These are phyloP conservation scores for Sisyra terminalis DNA, from an alignment of 2,888 invertebrate species.

Conservation along the genomic window DNA sequence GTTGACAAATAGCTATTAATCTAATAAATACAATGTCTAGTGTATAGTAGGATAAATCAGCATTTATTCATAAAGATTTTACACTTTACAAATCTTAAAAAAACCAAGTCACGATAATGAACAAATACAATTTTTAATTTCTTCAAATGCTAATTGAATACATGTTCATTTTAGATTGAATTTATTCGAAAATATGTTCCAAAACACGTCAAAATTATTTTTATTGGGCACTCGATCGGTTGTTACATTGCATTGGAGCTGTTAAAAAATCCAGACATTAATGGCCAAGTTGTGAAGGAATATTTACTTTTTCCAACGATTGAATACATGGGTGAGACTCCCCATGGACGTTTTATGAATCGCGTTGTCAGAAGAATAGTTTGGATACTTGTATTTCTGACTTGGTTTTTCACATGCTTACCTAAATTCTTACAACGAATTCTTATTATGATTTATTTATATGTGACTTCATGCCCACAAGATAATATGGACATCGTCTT, in stretches of 20 bases:
- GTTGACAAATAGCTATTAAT: no score
- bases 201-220: slow-evolving; percentile 50
- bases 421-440: slow-evolving; percentile 33
- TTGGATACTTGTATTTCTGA: slow-evolving; percentile 28
- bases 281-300: slow-evolving; percentile 37
- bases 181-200: slow-evolving; percentile 63
- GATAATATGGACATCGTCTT: slow-evolving; percentile 32
- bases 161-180: slow-evolving; percentile 32
- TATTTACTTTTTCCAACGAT: slow-evolving; percentile 78
- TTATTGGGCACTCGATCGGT: slow-evolving; percentile 87
- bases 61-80: no score
- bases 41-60: no score
- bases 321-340: slow-evolving; percentile 61
- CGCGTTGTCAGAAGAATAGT: slow-evolving; percentile 37
- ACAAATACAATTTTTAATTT: no score
- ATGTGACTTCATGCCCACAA: slow-evolving; percentile 31
- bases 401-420: slow-evolving; percentile 33
- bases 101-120: no score
- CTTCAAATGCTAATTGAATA: no score
- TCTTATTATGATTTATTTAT: slow-evolving; percentile 38
- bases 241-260: slow-evolving; percentile 66
- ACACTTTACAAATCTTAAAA: no score
- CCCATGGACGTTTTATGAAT: slow-evolving; percentile 55
- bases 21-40: no score
- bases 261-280: slow-evolving; percentile 38